phyloP scores from a whole-genome alignment of 2,797 vertebrate genomes.

The Phrynocephalus forsythii region DNA sequence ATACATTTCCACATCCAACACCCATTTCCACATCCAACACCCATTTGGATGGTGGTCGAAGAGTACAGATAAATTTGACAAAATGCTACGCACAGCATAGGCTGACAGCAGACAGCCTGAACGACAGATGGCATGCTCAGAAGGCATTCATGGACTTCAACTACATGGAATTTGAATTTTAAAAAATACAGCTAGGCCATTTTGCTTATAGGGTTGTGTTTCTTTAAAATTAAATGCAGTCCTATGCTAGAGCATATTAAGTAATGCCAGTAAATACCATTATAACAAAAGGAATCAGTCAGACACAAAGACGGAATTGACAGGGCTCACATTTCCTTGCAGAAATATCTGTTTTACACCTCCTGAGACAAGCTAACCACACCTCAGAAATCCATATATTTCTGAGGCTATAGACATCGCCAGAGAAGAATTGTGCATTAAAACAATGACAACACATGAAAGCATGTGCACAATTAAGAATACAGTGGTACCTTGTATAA shows the following conservation, averaged over 20 bases:
- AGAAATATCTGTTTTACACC: neutral
- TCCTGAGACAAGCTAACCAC: neutral
- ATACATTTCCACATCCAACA: slow-evolving; percentile 37
- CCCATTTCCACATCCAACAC: slow-evolving; percentile 41
- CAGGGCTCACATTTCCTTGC: neutral
- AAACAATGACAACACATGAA: no score
- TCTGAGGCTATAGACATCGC: neutral
- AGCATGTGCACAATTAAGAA: no score
- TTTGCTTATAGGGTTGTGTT: neutral
- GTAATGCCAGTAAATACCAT: neutral
- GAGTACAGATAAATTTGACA: slow-evolving; percentile 43
- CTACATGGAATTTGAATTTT: neutral
- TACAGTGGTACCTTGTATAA: no score
- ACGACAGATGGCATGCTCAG: slow-evolving; percentile 58
- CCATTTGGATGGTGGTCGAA: slow-evolving; percentile 45
- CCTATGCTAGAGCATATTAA: neutral
- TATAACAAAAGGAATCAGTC: neutral
- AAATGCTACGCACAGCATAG: slow-evolving; percentile 47
- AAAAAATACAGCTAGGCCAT: slow-evolving; percentile 5
- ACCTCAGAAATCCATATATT: neutral
- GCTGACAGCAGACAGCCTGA: slow-evolving; percentile 48
- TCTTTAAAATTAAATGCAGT: slow-evolving; percentile 24
- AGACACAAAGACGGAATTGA: neutral
- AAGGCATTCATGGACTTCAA: slow-evolving; percentile 36
- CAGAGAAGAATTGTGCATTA: neutral